Evolutionary conservation across 2,797 vertebrate species (phyloP).

Genomic region (Pantherophis alleghaniensis): DNA sequence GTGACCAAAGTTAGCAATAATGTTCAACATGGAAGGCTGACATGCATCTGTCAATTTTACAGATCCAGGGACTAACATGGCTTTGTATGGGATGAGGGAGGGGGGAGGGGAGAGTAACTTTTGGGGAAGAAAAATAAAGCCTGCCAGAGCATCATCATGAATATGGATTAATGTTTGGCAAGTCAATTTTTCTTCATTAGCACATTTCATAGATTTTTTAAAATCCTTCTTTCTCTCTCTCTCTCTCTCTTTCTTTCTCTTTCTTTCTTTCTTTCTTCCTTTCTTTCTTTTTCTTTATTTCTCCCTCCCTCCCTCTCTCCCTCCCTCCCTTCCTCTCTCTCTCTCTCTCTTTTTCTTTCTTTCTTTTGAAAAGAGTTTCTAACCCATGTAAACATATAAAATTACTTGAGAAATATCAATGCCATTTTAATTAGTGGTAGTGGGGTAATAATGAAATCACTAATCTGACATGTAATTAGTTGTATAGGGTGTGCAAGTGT

Average conservation of each 20-base stretch:
- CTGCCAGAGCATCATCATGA: background rate
- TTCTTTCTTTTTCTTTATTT: background rate
- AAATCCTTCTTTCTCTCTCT: background rate
- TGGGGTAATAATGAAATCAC: conserved; percentile 88
- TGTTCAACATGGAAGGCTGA: conserved; percentile 50
- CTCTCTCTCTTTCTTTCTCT: background rate
- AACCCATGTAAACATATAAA: conserved; percentile 77
- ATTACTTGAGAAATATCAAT: conserved; percentile 89
- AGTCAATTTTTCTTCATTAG: conserved; percentile 30
- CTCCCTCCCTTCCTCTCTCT: background rate
- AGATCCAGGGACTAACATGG: conserved; percentile 42
- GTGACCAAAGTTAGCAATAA: conserved; percentile 61
- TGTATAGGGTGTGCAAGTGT: conserved; percentile 75
- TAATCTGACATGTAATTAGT: conserved; percentile 89
- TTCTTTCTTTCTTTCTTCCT: background rate
- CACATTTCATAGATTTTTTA: conserved; percentile 1
- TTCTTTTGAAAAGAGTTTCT: conserved; percentile 28
- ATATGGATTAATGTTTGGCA: background rate
- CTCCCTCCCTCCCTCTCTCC: background rate
- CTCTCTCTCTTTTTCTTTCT: background rate
- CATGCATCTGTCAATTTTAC: conserved; percentile 55
- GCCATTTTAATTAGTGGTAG: conserved; percentile 94
- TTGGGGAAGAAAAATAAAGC: conserved; percentile 23
- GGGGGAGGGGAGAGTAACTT: background rate
- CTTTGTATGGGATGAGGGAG: conserved; percentile 23